Conservation (phyloP, 37 sponge, comb jelly and placozoan genomes). For the Haliclona indistincta region DNA sequence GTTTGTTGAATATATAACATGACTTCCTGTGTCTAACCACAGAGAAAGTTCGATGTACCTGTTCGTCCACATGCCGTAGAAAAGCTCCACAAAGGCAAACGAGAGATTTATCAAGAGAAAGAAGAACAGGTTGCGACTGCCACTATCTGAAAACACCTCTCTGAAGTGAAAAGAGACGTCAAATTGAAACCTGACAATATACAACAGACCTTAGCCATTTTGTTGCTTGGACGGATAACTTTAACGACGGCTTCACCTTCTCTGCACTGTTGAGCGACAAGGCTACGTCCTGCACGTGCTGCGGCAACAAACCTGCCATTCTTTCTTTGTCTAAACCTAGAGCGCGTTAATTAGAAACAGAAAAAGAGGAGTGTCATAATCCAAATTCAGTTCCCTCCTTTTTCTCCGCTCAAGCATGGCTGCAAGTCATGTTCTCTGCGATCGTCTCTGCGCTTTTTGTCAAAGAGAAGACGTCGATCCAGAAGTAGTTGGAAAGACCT, state of each 20-base stretch:
- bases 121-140: conserved; percentile 72
- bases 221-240: background rate
- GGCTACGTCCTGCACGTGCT: conserved; percentile 52
- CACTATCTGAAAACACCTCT: conserved; percentile 47
- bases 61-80: conserved; percentile 91
- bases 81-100: conserved; percentile 90
- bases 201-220: conserved; percentile 64
- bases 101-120: conserved; percentile 80
- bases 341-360: no score
- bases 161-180: conserved; percentile 24
- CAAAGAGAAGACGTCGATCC: background rate
- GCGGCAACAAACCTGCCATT: conserved; percentile 35
- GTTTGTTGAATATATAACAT: no score
- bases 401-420: background rate
- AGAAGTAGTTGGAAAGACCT: conserved; percentile 18
- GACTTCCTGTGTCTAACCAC: no score
- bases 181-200: background rate
- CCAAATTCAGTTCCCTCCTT: no score
- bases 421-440: background rate
- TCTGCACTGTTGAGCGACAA: conserved; percentile 19
- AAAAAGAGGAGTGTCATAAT: no score
- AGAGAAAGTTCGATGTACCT: no score
- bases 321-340: background rate
- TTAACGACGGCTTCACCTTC: conserved; percentile 54
- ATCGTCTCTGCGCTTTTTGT: conserved; percentile 2